Evolutionary conservation across 1,140 invertebrate species (phyloP).

Genomic region (Triops cancriformis): DNA sequence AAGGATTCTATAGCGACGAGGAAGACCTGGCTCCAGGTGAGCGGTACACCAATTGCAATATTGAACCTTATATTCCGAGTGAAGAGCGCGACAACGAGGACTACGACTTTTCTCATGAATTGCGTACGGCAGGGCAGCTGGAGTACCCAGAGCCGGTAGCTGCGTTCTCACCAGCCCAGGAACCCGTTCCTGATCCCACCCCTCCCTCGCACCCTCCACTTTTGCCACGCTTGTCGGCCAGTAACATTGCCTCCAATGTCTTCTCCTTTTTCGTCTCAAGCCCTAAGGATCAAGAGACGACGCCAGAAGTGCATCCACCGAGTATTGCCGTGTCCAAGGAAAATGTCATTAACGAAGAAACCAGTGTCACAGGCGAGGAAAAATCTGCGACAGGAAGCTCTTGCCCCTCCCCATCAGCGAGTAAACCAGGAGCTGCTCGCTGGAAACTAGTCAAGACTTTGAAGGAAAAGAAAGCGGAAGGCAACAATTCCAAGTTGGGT

Average conservation of each 20-base stretch:
- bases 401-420: not conserved
- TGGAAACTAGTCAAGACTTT: constrained; percentile 82
- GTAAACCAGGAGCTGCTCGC: constrained; percentile 41
- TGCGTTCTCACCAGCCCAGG: not conserved
- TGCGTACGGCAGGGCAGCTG: constrained; percentile 37
- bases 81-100: constrained; percentile 30
- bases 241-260: constrained; percentile 26
- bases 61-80: constrained; percentile 31
- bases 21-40: constrained; percentile 45
- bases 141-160: not conserved
- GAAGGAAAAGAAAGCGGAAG: constrained; percentile 76
- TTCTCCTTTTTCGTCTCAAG: constrained; percentile 26
- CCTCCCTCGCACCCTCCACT: constrained; percentile 17
- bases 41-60: constrained; percentile 22
- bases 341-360: constrained; percentile 19
- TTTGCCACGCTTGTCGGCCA: constrained; percentile 16
- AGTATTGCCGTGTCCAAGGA: not conserved
- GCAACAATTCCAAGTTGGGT: constrained; percentile 3
- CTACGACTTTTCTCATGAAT: constrained; percentile 33
- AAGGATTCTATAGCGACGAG: constrained; percentile 56
- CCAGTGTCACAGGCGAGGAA: not conserved
- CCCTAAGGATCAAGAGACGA: constrained; percentile 18
- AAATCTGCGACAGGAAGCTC: not conserved
- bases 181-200: not conserved
- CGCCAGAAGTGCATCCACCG: not conserved